Conservation (phyloP, 2,888 invertebrate species). For the Coleophora flavipennella region DNA sequence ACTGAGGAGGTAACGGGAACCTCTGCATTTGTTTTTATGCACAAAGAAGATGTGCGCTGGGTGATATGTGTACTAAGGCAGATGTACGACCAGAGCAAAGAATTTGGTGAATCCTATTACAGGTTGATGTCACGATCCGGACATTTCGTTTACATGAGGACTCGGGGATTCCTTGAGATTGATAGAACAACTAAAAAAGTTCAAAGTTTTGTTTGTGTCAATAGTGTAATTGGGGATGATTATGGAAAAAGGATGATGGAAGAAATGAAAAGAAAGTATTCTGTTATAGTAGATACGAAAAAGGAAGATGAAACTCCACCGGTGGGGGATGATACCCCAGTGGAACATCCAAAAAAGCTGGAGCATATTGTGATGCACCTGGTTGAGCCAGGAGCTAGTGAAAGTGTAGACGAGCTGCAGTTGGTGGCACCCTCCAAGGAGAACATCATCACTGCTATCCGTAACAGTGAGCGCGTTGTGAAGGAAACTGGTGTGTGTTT, state of each 20-base stretch:
- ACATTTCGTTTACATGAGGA: slow-evolving; percentile 87
- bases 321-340: slow-evolving; percentile 52
- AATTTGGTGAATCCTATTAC: slow-evolving; percentile 90
- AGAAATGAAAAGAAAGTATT: slow-evolving; percentile 86
- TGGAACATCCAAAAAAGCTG: slow-evolving; percentile 80
- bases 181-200: slow-evolving; percentile 83
- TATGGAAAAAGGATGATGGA: slow-evolving; percentile 81
- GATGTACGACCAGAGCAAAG: slow-evolving; percentile 90
- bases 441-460: slow-evolving; percentile 60
- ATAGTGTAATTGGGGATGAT: slow-evolving; percentile 83
- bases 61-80: slow-evolving; percentile 89
- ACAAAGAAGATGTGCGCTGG: slow-evolving; percentile 90
- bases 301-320: slow-evolving; percentile 40
- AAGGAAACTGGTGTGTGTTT: slow-evolving; percentile 57
- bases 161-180: slow-evolving; percentile 87
- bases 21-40: slow-evolving; percentile 92
- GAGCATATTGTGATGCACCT: slow-evolving; percentile 82
- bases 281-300: slow-evolving; percentile 75
- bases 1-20: slow-evolving; percentile 90
- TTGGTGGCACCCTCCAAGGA: slow-evolving; percentile 60
- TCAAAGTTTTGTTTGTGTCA: slow-evolving; percentile 90
- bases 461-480: slow-evolving; percentile 61
- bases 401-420: slow-evolving; percentile 49
- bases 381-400: slow-evolving; percentile 47
- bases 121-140: slow-evolving; percentile 85